Conservation (phyloP, 2,797 vertebrate genomes). For the Oceanodroma leucorhoa region DNA sequence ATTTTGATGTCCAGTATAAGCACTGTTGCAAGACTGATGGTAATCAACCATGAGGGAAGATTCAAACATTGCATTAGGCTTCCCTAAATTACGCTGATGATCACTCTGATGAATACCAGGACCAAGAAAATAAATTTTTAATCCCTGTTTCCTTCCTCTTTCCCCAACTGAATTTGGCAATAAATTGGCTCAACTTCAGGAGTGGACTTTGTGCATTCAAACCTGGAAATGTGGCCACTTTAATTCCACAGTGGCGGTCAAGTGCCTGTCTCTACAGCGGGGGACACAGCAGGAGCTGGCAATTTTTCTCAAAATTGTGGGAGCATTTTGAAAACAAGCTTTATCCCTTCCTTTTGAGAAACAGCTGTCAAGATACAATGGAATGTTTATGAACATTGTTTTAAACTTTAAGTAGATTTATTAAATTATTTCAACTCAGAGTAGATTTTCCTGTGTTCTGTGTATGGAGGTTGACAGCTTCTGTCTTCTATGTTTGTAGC, state of each 20-base stretch:
- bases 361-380: neutral
- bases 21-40: neutral
- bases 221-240: neutral
- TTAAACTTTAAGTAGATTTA: neutral
- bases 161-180: neutral
- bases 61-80: neutral
- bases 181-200: neutral
- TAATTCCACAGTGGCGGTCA: neutral
- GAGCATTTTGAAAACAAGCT: neutral
- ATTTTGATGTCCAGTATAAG: neutral
- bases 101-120: neutral
- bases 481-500: neutral
- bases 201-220: neutral
- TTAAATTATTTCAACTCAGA: neutral
- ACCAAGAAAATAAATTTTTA: neutral
- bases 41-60: neutral
- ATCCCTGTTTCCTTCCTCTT: neutral
- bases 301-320: neutral
- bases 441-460: neutral
- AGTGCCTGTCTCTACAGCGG: neutral
- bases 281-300: neutral
- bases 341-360: neutral
- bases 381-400: neutral
- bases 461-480: neutral
- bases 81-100: neutral